phyloP scores from a whole-genome alignment of 2,888 invertebrate species.

The Hermaeophaga mercurialis region DNA sequence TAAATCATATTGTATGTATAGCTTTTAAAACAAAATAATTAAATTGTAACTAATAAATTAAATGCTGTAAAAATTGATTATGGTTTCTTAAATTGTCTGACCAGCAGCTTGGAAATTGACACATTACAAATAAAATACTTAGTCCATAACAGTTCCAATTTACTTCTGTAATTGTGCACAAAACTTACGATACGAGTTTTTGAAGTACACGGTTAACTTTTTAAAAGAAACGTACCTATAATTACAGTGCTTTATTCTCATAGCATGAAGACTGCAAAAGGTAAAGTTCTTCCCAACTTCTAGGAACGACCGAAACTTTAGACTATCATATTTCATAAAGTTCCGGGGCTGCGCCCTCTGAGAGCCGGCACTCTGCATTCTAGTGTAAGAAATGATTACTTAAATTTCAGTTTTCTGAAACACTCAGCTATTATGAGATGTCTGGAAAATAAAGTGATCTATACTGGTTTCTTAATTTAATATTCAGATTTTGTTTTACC shows the following conservation, averaged over 20 bases:
- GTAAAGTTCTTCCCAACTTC: constrained; percentile 43
- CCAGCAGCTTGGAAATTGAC: too few species aligned
- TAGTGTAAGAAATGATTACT: constrained; percentile 21
- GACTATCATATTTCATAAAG: constrained; percentile 45
- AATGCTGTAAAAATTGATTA: too few species aligned
- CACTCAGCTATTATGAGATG: background rate
- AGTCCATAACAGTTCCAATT: too few species aligned
- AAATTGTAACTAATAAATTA: too few species aligned
- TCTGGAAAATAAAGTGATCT: background rate
- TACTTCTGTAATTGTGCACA: background rate
- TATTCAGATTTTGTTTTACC: background rate
- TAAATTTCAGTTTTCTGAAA: constrained; percentile 3
- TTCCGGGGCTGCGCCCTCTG: constrained; percentile 37
- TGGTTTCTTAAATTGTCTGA: too few species aligned
- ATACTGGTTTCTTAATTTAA: background rate
- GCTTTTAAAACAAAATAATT: too few species aligned
- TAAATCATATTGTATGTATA: too few species aligned
- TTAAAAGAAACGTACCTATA: constrained; percentile 13
- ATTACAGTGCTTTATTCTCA: constrained; percentile 40
- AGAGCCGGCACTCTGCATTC: constrained; percentile 4
- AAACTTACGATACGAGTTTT: constrained; percentile 6
- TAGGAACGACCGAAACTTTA: constrained; percentile 40
- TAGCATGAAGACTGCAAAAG: constrained; percentile 40
- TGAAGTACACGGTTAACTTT: constrained; percentile 3
- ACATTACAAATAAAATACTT: too few species aligned